Conservation (phyloP, 2,113 vertebrate genomes). For the Platanista minor region DNA sequence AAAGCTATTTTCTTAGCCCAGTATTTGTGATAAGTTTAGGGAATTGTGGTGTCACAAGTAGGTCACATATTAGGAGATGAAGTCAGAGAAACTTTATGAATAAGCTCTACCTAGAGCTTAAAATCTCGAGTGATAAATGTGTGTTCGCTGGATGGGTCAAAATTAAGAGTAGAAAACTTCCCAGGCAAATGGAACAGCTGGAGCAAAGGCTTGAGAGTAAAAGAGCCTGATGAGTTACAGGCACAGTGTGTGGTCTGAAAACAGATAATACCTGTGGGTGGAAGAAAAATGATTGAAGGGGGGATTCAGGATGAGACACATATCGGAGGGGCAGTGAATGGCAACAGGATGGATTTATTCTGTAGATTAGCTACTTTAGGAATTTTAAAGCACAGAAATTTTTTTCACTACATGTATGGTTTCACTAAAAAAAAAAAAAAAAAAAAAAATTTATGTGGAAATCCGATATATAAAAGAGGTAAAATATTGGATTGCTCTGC, state of each 20-base stretch:
- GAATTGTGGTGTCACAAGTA: background rate
- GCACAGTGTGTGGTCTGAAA: background rate
- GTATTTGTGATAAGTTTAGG: background rate
- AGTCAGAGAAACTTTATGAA: background rate
- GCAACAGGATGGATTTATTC: background rate
- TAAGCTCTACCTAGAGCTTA: background rate
- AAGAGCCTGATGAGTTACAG: background rate
- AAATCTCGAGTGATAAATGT: background rate
- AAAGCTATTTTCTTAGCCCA: background rate
- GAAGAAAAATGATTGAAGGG: background rate
- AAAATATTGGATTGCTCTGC: background rate
- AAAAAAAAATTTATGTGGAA: background rate
- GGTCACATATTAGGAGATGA: background rate
- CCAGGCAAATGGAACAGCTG: background rate
- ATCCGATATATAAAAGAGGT: background rate
- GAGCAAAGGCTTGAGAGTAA: background rate
- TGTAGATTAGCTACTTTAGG: background rate
- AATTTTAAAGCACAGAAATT: background rate
- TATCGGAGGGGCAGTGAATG: too few relatives aligned
- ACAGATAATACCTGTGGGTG: background rate
- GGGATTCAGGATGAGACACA: background rate
- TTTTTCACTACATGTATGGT: background rate
- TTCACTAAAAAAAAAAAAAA: too few relatives aligned
- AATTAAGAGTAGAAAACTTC: background rate
- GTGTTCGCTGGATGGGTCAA: too few relatives aligned